A percentile compares a stretch with the other conserved stretches of the same genome.
These are phyloP conservation scores for Psophia crepitans DNA, from an alignment of 2,113 vertebrate genomes.

Conservation along the genomic window DNA sequence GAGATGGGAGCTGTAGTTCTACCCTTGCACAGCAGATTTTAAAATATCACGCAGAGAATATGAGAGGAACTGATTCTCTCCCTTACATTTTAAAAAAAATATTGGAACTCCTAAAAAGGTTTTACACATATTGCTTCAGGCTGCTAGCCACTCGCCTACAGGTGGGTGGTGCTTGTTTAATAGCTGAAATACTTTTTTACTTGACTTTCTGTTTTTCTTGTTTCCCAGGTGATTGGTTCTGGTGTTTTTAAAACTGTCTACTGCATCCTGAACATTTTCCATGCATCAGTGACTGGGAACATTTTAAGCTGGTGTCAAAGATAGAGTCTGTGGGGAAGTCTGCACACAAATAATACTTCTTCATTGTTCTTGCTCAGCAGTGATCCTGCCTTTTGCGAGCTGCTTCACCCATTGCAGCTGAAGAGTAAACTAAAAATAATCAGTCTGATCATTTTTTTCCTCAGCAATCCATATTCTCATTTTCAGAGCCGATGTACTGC, in stretches of 20 bases:
- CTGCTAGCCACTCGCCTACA: conserved; percentile 38
- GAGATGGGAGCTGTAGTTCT: neutral
- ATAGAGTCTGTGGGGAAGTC: conserved; percentile 43
- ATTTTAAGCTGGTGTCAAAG: conserved; percentile 62
- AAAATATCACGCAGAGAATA: conserved; percentile 1
- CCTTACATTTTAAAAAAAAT: neutral
- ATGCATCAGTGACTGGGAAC: conserved; percentile 57
- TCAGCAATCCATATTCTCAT: neutral
- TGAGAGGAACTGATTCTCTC: neutral
- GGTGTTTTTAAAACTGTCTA: conserved; percentile 60
- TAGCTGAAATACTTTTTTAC: conserved; percentile 40
- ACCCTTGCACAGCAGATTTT: neutral
- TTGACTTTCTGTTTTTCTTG: conserved; percentile 62
- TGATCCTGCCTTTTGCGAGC: conserved; percentile 9
- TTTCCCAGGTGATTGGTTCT: conserved; percentile 67
- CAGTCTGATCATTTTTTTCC: neutral
- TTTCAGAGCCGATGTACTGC: neutral
- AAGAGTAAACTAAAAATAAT: conserved; percentile 2
- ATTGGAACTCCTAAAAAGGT: conserved; percentile 44
- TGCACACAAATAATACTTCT: neutral
- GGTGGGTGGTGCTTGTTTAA: conserved; percentile 53
- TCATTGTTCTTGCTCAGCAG: conserved; percentile 28
- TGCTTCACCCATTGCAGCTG: neutral
- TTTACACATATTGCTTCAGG: conserved; percentile 53
- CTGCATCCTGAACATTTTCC: conserved; percentile 65